Evolutionary conservation across 2,888 invertebrate genomes (phyloP), one percentile per base, ranked within the genome.

Genomic region (Adelognathus sp.): DNA sequence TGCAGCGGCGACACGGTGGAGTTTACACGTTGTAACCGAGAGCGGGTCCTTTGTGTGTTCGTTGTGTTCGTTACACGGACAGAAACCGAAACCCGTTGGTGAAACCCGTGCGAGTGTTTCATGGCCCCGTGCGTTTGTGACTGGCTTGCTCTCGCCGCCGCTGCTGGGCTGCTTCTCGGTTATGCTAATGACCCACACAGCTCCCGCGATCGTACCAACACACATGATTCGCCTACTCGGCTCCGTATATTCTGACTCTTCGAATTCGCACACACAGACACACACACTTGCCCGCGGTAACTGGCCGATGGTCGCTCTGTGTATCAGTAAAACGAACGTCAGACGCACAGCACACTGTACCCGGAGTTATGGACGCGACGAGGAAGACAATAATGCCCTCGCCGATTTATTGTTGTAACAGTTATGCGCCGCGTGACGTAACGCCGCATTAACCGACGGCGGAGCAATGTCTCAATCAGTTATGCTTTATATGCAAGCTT

Each of bases 341-440:
- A 72, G 44, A 61, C 61, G 39, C 71, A 56, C 31, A 33, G 63
- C 64, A 60, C 11, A 60, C 52, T 46, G 18, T 46, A 66, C 46
- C 56, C 70, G 72, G 80, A 74, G 79, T 80, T 80, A 83, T 76
- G 81, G 56, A 79, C 73, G 72, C 79, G 72, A 80, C 81, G 69
- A 80, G 81, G 83, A 82, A 78, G 80, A 88, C 86, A 88, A 87
- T 87, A 81, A 86, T 80, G 81, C 82, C 80, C 82, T 84, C 79
- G 81, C 85, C 87, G 88, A 90, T 90, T 90, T 88, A 87, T 89
- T 83, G 85, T 85, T 84, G 84, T 84, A 88, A 86, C 87, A 82
- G 83, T 76, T 81, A 74, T 80, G 75, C 69, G 72, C 72, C 79
- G 85, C 86, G 86, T 88, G 85, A 87, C 85, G 86, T 82, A 84